A percentile compares a stretch with the other conserved stretches of the same genome.
phyloP scores from a whole-genome alignment of 2,113 vertebrate genomes.

The Corythornis madagascariensis region DNA sequence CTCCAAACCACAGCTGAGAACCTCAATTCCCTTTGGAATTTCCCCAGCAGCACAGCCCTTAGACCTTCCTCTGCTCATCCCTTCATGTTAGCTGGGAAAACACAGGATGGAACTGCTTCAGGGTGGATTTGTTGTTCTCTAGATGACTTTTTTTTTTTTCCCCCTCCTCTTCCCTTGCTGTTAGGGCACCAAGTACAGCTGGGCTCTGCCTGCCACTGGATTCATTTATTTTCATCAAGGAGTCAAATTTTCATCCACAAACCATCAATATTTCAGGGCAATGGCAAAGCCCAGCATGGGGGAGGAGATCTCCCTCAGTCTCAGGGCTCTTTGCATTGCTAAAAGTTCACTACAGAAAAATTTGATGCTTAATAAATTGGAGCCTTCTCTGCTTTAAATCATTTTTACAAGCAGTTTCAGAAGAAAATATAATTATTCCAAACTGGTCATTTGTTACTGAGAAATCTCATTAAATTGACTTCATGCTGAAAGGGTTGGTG shows the following conservation, averaged over 20 bases:
- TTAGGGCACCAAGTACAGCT: not conserved
- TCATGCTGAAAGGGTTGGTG: conserved; percentile 53
- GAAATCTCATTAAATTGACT: conserved; percentile 78
- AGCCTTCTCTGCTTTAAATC: conserved; percentile 74
- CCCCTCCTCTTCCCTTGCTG: not conserved
- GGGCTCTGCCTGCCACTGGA: not conserved
- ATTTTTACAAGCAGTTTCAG: conserved; percentile 61
- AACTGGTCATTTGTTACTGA: conserved; percentile 78
- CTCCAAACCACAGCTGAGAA: not conserved
- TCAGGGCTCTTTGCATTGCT: conserved; percentile 32
- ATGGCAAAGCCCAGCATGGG: conserved; percentile 31
- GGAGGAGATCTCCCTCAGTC: conserved; percentile 34
- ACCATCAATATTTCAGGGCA: conserved; percentile 61
- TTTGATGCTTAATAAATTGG: conserved; percentile 80
- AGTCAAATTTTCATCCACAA: conserved; percentile 47
- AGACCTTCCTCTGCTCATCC: not conserved
- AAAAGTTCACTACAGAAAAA: conserved; percentile 72
- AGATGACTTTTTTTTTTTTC: not conserved
- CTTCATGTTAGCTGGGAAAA: not conserved
- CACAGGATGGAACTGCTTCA: not conserved
- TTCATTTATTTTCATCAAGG: conserved; percentile 61
- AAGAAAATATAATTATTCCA: conserved; percentile 82
- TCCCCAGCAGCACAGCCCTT: not conserved
- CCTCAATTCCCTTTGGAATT: not conserved
- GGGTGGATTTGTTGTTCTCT: not conserved